Conservation (phyloP, 2,113 vertebrate genomes). For the Sapajus apella region DNA sequence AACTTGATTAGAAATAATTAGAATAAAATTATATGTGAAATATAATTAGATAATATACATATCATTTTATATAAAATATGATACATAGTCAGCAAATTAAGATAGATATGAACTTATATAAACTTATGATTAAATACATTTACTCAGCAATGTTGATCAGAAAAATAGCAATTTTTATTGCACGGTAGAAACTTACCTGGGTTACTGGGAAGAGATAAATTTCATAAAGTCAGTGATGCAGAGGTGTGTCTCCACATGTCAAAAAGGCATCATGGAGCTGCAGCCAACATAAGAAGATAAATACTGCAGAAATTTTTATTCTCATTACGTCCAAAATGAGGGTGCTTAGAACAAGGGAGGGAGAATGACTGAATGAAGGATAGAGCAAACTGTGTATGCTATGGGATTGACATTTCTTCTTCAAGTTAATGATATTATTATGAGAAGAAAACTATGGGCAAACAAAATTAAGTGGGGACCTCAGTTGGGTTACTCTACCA, state of each 20-base stretch:
- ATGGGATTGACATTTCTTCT: neutral
- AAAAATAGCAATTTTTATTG: neutral
- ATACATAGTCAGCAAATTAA: neutral
- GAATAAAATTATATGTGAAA: neutral
- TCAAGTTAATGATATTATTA: neutral
- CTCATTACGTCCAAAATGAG: neutral
- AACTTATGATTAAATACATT: neutral
- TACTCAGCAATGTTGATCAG: neutral
- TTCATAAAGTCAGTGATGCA: neutral
- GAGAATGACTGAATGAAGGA: neutral
- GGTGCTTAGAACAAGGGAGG: neutral
- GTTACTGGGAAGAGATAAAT: neutral
- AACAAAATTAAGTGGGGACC: neutral
- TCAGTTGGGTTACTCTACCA: neutral
- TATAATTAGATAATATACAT: neutral
- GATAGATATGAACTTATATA: neutral
- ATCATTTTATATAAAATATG: neutral
- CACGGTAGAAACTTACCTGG: neutral
- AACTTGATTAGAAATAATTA: neutral
- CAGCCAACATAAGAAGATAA: neutral
- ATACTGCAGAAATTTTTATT: neutral
- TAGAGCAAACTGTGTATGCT: fast-evolving
- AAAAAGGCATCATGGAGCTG: neutral
- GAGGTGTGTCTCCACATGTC: neutral
- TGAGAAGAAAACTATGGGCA: neutral